These are phyloP conservation scores for Eupithecia exiguata DNA, from an alignment of 2,888 invertebrate species.

Conservation along the genomic window DNA sequence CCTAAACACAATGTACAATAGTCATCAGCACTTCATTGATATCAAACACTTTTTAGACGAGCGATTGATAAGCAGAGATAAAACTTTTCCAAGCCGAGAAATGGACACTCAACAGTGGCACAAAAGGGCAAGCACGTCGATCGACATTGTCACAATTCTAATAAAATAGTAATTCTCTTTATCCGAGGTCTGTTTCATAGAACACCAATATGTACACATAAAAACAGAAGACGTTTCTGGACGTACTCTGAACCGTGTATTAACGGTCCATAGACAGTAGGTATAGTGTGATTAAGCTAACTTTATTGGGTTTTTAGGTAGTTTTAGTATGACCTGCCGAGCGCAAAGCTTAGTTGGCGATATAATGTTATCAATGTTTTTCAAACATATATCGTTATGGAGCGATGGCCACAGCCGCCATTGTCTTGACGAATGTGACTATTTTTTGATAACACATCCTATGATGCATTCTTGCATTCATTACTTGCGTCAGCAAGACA, in stretches of 20 bases:
- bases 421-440: conserved; percentile 52
- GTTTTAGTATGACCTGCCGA: not conserved
- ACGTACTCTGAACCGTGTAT: too few species aligned
- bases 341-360: not conserved
- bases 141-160: not conserved
- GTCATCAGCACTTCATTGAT: not conserved
- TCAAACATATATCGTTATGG: conserved; percentile 55
- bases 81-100: not conserved
- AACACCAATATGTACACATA: not conserved
- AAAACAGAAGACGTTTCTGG: not conserved
- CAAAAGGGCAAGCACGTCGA: not conserved
- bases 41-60: not conserved
- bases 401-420: conserved; percentile 40
- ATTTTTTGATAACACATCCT: conserved; percentile 61
- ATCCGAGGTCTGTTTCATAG: not conserved
- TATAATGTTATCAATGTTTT: conserved; percentile 34
- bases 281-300: not conserved
- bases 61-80: not conserved
- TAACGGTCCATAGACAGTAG: not conserved
- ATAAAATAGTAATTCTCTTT: not conserved
- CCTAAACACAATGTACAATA: not conserved
- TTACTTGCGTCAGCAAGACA: conserved; percentile 44
- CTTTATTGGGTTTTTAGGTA: not conserved
- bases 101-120: not conserved
- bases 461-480: conserved; percentile 57